Conservation (phyloP, 2,888 invertebrate species). For the Pseudococcus viburni region DNA sequence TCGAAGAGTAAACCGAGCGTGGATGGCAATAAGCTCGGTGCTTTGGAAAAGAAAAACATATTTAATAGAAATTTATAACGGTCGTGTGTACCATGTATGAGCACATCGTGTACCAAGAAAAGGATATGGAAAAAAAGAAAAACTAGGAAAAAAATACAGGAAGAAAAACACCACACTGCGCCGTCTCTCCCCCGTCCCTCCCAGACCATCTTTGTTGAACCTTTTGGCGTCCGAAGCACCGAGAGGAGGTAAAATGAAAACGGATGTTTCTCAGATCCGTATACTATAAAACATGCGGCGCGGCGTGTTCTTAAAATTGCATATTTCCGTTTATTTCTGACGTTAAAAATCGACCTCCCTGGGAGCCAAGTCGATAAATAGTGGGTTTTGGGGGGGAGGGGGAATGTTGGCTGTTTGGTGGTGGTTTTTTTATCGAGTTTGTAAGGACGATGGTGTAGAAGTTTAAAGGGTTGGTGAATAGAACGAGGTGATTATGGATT, state of each 20-base stretch:
- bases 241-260: conserved; percentile 20
- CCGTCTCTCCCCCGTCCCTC: background rate
- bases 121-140: background rate
- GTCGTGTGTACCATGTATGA: background rate
- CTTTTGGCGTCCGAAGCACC: background rate
- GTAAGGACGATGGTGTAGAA: background rate
- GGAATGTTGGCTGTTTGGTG: background rate
- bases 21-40: conserved; percentile 45
- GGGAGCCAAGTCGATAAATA: conserved; percentile 22
- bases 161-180: background rate
- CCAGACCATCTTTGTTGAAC: background rate
- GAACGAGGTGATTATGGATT: background rate
- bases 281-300: background rate
- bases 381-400: background rate
- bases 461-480: background rate
- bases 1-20: conserved; percentile 45
- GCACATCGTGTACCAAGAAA: background rate
- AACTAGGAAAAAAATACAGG: background rate
- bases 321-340: conserved; percentile 16
- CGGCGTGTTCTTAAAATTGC: conserved; percentile 17
- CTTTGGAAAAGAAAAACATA: conserved; percentile 33
- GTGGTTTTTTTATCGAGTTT: background rate
- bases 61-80: conserved; percentile 49
- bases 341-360: conserved; percentile 4
- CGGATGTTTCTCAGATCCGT: conserved; percentile 27